phyloP scores from a whole-genome alignment of 2,797 vertebrate species.

The Todus mexicanus region DNA sequence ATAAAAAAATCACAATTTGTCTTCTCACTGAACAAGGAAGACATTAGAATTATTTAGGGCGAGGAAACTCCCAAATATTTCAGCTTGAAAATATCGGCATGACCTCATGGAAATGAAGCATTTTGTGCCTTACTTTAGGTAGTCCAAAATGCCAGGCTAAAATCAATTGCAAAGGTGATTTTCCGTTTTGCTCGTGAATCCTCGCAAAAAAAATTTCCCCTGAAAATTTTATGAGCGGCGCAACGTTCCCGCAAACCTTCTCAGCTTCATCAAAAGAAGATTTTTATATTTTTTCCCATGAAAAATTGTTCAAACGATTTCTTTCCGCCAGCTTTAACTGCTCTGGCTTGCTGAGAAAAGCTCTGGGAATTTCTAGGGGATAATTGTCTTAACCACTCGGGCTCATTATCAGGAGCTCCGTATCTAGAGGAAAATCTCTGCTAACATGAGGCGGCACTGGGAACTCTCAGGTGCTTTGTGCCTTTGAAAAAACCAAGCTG shows the following conservation, averaged over 20 bases:
- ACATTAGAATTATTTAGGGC: rapidly evolving
- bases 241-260: neutral
- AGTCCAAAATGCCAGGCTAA: neutral
- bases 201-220: neutral
- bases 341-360: neutral
- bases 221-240: neutral
- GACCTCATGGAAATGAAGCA: neutral
- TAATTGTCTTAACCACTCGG: neutral
- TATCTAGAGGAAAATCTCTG: neutral
- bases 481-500: neutral
- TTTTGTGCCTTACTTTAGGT: rapidly evolving
- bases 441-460: neutral
- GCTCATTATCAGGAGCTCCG: neutral
- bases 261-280: neutral
- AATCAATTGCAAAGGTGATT: neutral
- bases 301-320: neutral
- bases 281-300: neutral
- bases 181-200: neutral
- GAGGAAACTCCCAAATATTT: neutral
- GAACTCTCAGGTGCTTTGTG: neutral
- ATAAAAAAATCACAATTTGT: rapidly evolving
- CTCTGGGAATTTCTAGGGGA: neutral
- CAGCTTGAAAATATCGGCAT: neutral
- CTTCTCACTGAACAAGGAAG: neutral
- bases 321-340: neutral